These are phyloP conservation scores for Manduca sexta DNA, from an alignment of 1,140 invertebrate genomes.

Conservation along the genomic window DNA sequence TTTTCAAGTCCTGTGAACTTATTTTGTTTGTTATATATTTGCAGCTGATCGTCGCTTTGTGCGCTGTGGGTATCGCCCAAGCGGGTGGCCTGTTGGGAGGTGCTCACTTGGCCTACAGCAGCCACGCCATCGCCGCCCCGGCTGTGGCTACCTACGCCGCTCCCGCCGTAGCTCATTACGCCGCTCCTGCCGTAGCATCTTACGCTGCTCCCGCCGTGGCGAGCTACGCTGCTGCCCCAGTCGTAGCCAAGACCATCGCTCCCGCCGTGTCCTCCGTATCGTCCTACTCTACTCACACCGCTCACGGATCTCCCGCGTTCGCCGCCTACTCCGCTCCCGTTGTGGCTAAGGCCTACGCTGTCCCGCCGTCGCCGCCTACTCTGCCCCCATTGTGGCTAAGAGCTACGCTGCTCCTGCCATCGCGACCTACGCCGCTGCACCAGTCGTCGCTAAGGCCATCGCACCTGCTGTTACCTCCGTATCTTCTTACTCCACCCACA, in stretches of 20 bases:
- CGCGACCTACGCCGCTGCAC: conserved; percentile 20
- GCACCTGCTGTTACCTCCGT: neutral
- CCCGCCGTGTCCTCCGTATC: conserved; percentile 45
- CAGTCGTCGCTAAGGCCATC: conserved; percentile 6
- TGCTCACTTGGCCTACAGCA: conserved; percentile 27
- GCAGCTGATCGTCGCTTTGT: conserved; percentile 47
- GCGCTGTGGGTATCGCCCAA: conserved; percentile 40
- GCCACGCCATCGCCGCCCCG: conserved; percentile 19
- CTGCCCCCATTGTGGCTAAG: conserved; percentile 11
- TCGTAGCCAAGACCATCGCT: conserved; percentile 29
- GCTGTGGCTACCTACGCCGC: conserved; percentile 12
- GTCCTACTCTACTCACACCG: conserved; percentile 36
- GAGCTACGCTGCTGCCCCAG: conserved; percentile 14
- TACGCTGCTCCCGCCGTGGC: conserved; percentile 25
- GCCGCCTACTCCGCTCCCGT: conserved; percentile 16
- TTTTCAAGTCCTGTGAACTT: too few species aligned
- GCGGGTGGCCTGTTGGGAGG: conserved; percentile 40
- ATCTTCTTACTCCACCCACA: too few species aligned
- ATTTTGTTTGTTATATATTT: conserved; percentile 9
- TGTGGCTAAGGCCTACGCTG: conserved; percentile 17
- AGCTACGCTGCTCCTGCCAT: conserved; percentile 15
- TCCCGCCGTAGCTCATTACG: conserved; percentile 22
- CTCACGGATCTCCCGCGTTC: conserved; percentile 23
- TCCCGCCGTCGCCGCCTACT: conserved; percentile 27
- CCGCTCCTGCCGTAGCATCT: conserved; percentile 18